Evolutionary conservation across 2,888 invertebrate genomes (phyloP).

Genomic region (Parnassius glacialis): DNA sequence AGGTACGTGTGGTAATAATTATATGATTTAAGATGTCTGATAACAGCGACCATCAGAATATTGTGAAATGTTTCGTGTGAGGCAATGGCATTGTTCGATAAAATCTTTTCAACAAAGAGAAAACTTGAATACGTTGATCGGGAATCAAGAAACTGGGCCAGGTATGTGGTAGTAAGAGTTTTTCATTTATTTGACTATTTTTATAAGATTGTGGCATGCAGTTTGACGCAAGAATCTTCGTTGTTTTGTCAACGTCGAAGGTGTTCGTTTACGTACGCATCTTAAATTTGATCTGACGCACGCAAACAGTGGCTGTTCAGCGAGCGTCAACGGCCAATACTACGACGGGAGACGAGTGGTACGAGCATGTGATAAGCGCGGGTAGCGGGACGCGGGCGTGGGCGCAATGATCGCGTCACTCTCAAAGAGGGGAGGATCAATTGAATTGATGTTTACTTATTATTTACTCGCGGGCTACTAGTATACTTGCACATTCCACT

Average conservation of each 20-base stretch:
- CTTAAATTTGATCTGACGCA: slow-evolving; percentile 53
- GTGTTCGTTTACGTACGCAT: slow-evolving; percentile 44
- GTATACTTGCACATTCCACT: slow-evolving; percentile 76
- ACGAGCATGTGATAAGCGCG: slow-evolving; percentile 32
- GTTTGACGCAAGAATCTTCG: slow-evolving; percentile 52
- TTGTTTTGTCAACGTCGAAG: slow-evolving; percentile 30
- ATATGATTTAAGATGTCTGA: slow-evolving; percentile 42
- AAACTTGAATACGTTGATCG: slow-evolving; percentile 66
- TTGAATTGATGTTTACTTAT: slow-evolving; percentile 63
- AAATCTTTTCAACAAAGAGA: slow-evolving; percentile 85
- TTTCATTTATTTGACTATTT: slow-evolving; percentile 64
- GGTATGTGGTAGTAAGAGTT: slow-evolving; percentile 67
- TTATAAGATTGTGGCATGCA: slow-evolving; percentile 51
- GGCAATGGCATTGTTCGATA: slow-evolving; percentile 88
- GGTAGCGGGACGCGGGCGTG: slow-evolving; percentile 42
- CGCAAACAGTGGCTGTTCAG: slow-evolving; percentile 49
- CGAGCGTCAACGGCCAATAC: slow-evolving; percentile 41
- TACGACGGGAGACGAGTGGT: slow-evolving; percentile 10
- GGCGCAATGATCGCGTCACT: slow-evolving; percentile 56
- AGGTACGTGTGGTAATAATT: slow-evolving; percentile 25
- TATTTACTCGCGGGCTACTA: slow-evolving; percentile 66
- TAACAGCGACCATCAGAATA: slow-evolving; percentile 44
- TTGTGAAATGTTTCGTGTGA: slow-evolving; percentile 58
- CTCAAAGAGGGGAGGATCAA: slow-evolving; percentile 57
- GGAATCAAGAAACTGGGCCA: slow-evolving; percentile 68